Base-by-base conservation (phyloP, 2,797 vertebrate species). In the Pseudopleuronectes americanus region DNA sequence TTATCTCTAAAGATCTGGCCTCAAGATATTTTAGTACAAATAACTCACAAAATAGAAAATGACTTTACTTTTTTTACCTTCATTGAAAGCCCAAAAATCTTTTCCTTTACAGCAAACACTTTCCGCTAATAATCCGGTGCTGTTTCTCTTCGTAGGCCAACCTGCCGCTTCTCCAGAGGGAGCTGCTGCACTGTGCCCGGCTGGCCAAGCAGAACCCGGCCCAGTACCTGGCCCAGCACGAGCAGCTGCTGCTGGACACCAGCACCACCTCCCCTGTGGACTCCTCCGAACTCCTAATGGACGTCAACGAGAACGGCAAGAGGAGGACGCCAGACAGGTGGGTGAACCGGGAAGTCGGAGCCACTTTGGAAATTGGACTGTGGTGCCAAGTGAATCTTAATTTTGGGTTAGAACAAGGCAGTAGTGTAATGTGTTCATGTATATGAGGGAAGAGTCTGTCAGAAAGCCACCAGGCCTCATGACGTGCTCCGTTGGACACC, bases 161-260 rank as follows among this genome's bases (percentile, higher is more conserved):
- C 90, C 94, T 99, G 66, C 98, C 98, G 0, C 95, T 99, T 84
- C 95, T 99, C 72, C 98, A 99, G 95, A 92, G 97, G 38, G 98
- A 99, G 92, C 93, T 99, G 83, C 93, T 99, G 67, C 97, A 99
- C 90, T 99, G 98, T 1, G 97, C 97, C 48, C 94, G 98, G 0
- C 96, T 97, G 2, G 98, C 98, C 89, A 99, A 99, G 92, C 97
- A 99, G 92, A 99, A 97, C 4, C 98, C 98, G 0, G 98, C 98
- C 26, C 98, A 99, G 91, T 99, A 99, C 93, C 93, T 99, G 90
- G 97, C 98, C 12, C 97, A 99, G 86, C 98, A 99, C 0, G 98
- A 99, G 84, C 97, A 99, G 93, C 95, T 99, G 79, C 95, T 99
- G 71, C 96, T 99, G 83, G 97, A 97, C 92, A 98, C 96, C 70